Base-by-base conservation (phyloP, 1,140 invertebrate genomes). In the Pseudomyrmex gracilis region DNA sequence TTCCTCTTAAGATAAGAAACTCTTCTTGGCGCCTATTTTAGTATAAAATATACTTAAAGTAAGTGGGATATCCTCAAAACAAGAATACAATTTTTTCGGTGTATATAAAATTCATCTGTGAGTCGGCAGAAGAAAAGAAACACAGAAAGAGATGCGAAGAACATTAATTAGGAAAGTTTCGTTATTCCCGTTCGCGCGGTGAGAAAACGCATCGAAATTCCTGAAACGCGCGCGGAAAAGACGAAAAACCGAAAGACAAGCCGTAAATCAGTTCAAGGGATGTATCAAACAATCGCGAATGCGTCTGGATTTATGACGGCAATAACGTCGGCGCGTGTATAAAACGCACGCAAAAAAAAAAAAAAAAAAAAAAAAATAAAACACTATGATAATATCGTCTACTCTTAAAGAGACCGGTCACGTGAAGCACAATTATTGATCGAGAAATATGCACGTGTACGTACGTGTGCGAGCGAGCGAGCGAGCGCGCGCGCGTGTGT, bases 281-380 rank as follows among this genome's bases (percentile, higher is more conserved):
- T 88, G 57, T 88, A 88, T 87, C 87, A 85, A 88, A 78, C 73
- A 71, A 34, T 53, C 45, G 67, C 20, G 71, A 47, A 78, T 67
- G 60, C 74, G 73, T 68, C 63, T 88, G 73, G 83, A 89, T 89
- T 89, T 89, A 89, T 77, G 84, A 58, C 53, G 49, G 84, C 84
- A 88, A 87, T 89, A 89, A 88, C 86, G 67, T 55, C 67, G 53
- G 73, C 61, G 73, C 49, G 73, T 73, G 34, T 34, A 34, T 34
- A 34, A 60, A 61, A 47, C 55, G 71, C 77, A 74, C n/a, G n/a
- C n/a, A 83, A 82, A 74, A 83, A 82, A 70, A 80, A 66, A 85
- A 60, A 58, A 88, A 83, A 82, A 74, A 83, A 82, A 70, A 80
- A 66, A 85, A 60, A 58, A 88, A 88, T 89, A 88, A 89, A 89